Evolutionary conservation across 2,113 vertebrate genomes (phyloP), one percentile per base, ranked within the genome.

Genomic region (Syngnathus floridae): DNA sequence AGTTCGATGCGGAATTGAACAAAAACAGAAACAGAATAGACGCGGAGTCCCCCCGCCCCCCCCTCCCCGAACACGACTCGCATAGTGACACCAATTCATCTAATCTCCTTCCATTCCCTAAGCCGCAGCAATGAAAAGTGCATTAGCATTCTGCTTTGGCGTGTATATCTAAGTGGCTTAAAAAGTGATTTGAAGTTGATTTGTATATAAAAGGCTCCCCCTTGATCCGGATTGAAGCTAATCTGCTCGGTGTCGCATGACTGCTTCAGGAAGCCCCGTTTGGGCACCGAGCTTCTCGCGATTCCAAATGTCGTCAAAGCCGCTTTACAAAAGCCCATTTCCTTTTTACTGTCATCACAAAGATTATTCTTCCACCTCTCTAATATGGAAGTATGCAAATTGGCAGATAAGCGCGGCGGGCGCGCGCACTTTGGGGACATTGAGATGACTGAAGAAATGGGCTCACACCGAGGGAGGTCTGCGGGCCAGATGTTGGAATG

Each of bases 151-250:
- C 90, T 88, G 89, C 86, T 85, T 84, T 83, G 86, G 89, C 87
- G 90, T 91, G 89, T 91, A 91, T 88, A 88, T 91, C 88, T 92
- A 92, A 92, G 91, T 92, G 91, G 91, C 90, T 92, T 92, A 92
- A 91, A 91, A 93, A 92, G 90, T 91, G 91, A 91, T 92, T 92
- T 91, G 90, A 92, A 92, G 92, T 92, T 90, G 91, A 93, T 92
- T 93, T 93, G 92, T 92, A 89, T 92, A 91, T 91, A 93, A 93
- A 93, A 92, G 90, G 90, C 87, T 77, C 88, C 54, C 59, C 82
- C 89, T 90, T 92, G 91, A 93, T 92, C 92, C 88, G 91, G 91
- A 93, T 93, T 92, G 89, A 64, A 78, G 75, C 78, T 92, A 93
- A 93, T 93, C 92, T 91, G 87, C 90, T 92, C 87, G 83, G 90